These are phyloP conservation scores for Emydura subglobosa DNA, from an alignment of 2,113 vertebrate species.

Conservation along the genomic window DNA sequence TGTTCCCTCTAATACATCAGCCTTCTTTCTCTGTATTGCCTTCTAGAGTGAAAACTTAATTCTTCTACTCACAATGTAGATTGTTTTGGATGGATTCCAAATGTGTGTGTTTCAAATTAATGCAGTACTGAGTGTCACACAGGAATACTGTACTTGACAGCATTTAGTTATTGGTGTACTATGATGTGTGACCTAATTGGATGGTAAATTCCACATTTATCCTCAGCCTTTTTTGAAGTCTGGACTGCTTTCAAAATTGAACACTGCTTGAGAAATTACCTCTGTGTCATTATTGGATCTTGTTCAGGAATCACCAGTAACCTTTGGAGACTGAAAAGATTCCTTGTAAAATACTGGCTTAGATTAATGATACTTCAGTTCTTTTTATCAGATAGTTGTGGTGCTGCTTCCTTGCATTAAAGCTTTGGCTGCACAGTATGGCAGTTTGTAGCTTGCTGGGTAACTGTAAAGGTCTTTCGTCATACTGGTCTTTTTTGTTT, in stretches of 20 bases:
- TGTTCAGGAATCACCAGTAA: not conserved
- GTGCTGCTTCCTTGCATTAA: not conserved
- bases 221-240: conserved; percentile 28
- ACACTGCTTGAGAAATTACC: not conserved
- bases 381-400: not conserved
- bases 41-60: not conserved
- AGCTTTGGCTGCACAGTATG: not conserved
- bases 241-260: not conserved
- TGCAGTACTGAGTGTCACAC: not conserved
- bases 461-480: conserved; percentile 24
- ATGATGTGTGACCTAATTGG: conserved; percentile 32
- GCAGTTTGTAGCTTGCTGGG: conserved; percentile 5
- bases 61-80: not conserved
- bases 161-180: conserved; percentile 28
- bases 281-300: conserved; percentile 18
- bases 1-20: not conserved
- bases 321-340: conserved; percentile 44
- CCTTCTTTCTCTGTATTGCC: not conserved
- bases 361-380: not conserved
- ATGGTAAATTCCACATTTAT: conserved; percentile 42
- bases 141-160: conserved; percentile 12
- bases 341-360: conserved; percentile 2
- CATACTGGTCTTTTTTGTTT: not conserved
- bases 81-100: not conserved
- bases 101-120: conserved; percentile 3